Evolutionary conservation across 2,113 vertebrate species (phyloP).

Genomic region (Rhinolophus sinicus): DNA sequence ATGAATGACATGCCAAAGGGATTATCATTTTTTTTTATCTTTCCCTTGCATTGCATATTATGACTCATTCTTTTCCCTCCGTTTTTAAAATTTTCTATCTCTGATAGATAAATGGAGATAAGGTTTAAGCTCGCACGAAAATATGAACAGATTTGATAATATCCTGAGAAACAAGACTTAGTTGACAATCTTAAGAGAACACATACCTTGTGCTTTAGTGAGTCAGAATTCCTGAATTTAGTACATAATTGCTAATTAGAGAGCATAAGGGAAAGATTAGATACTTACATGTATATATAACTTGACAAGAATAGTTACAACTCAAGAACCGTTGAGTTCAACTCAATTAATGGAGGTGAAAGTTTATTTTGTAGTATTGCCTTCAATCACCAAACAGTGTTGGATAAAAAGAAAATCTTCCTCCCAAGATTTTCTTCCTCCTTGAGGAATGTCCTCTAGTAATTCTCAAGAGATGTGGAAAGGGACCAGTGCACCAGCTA

Average conservation of each 20-base stretch:
- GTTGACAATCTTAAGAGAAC: neutral
- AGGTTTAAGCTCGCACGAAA: neutral
- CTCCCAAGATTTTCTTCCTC: neutral
- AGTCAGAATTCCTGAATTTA: neutral
- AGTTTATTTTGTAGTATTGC: neutral
- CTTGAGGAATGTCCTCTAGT: neutral
- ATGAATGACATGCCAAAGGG: constrained; percentile 12
- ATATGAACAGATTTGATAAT: neutral
- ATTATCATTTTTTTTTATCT: constrained; percentile 42
- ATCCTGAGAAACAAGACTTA: neutral
- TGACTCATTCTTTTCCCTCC: neutral
- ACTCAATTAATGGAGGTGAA: neutral
- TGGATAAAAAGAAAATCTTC: neutral
- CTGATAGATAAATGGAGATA: constrained; percentile 4
- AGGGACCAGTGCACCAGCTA: neutral
- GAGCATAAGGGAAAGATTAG: neutral
- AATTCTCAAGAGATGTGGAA: neutral
- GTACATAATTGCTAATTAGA: constrained; percentile 10
- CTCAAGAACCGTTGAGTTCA: neutral
- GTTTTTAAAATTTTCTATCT: constrained; percentile 9
- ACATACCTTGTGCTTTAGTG: neutral
- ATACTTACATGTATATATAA: neutral
- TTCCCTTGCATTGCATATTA: constrained; percentile 45
- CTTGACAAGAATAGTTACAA: neutral
- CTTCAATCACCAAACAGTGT: neutral